Conservation (phyloP, 1,140 invertebrate genomes). For the Oreohelix idahoensis region DNA sequence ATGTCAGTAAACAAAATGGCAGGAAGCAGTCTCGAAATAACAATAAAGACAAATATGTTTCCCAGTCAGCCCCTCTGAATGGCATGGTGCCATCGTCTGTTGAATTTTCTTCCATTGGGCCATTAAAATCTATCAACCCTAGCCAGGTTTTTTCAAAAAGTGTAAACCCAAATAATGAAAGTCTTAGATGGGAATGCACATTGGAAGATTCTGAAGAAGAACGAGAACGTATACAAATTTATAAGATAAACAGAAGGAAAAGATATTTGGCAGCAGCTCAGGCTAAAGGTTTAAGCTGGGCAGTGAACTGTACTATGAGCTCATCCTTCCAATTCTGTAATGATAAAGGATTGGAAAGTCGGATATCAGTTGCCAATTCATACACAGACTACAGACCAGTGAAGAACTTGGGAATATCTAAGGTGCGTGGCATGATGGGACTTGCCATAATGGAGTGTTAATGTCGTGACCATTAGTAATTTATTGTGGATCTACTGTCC, state of each 20-base stretch:
- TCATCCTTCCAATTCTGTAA: slow-evolving; percentile 17
- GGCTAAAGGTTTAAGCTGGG: slow-evolving; percentile 66
- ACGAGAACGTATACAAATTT: slow-evolving; percentile 59
- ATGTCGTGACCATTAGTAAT: slow-evolving; percentile 7
- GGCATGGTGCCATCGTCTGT: not conserved
- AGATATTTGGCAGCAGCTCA: slow-evolving; percentile 65
- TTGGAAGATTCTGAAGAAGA: slow-evolving; percentile 59
- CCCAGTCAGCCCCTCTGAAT: not conserved
- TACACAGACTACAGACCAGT: slow-evolving; percentile 50
- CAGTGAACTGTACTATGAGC: slow-evolving; percentile 27
- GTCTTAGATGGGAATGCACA: slow-evolving; percentile 64
- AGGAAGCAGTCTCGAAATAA: not conserved
- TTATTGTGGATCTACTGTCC: no score
- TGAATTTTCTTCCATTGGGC: not conserved
- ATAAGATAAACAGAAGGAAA: slow-evolving; percentile 69
- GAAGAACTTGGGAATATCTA: slow-evolving; percentile 36
- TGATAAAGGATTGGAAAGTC: slow-evolving; percentile 33
- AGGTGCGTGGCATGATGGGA: not conserved
- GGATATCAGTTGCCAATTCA: slow-evolving; percentile 12
- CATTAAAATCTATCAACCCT: not conserved
- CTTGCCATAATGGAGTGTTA: slow-evolving; percentile 45
- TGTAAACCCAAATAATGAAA: slow-evolving; percentile 48
- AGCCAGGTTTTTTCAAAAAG: not conserved
- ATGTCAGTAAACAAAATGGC: not conserved
- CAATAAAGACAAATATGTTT: slow-evolving; percentile 18